Evolutionary conservation across 1,140 invertebrate species (phyloP).

Genomic region (Heterodera schachtii): DNA sequence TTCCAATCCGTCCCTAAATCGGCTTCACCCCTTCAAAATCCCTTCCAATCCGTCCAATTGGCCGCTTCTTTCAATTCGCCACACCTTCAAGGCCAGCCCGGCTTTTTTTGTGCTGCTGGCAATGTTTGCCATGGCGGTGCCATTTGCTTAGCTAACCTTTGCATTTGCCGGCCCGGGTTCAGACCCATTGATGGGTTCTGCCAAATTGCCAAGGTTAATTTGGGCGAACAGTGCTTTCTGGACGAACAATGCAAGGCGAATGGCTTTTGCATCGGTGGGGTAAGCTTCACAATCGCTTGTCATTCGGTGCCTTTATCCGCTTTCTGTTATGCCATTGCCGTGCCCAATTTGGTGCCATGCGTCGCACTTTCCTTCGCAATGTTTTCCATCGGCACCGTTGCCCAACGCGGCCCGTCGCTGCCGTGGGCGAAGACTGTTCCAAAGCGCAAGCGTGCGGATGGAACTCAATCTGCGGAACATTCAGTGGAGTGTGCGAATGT

Average conservation of each 20-base stretch:
- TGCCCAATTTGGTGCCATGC: not conserved
- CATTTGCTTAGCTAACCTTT: conserved; percentile 44
- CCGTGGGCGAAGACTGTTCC: conserved; percentile 59
- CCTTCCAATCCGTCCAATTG: not conserved
- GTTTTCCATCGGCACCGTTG: conserved; percentile 32
- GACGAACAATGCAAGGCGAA: conserved; percentile 55
- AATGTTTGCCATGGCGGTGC: conserved; percentile 30
- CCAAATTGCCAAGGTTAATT: conserved; percentile 43
- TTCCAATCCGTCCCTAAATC: not conserved
- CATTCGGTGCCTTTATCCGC: conserved; percentile 5
- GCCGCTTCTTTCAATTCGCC: not conserved
- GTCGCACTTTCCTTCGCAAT: not conserved
- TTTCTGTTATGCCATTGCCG: conserved; percentile 11
- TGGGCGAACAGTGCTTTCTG: conserved; percentile 53
- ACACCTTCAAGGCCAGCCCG: conserved; percentile 31
- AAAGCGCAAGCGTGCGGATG: conserved; percentile 48
- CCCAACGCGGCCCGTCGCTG: conserved; percentile 31
- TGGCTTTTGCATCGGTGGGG: conserved; percentile 51
- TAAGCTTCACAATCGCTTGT: conserved; percentile 13
- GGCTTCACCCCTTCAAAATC: not conserved
- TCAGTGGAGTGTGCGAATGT: conserved; percentile 62
- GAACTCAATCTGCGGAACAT: conserved; percentile 58
- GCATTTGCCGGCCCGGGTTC: conserved; percentile 55
- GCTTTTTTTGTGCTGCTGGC: conserved; percentile 31
- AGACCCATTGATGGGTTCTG: conserved; percentile 46